Percentiles rank a stretch among this genome's conserved stretches.
Evolutionary conservation across 1,140 invertebrate genomes (phyloP).

Genomic region (Diorhabda carinulata): DNA sequence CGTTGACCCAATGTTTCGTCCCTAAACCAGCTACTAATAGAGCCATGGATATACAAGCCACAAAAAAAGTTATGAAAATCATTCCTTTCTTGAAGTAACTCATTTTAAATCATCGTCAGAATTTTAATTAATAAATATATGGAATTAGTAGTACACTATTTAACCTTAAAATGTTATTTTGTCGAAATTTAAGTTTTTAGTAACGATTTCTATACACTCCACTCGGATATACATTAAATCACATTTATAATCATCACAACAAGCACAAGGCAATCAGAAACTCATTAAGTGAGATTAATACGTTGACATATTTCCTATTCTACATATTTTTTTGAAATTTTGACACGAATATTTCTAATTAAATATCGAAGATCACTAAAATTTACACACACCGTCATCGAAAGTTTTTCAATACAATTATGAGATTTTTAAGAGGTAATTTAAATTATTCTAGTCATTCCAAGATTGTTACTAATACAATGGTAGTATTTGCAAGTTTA

Average conservation of each 20-base stretch:
- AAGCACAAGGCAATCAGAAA: background rate
- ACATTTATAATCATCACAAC: background rate
- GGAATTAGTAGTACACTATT: background rate
- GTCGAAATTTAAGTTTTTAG: background rate
- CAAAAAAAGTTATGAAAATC: slow-evolving; percentile 85
- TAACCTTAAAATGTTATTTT: background rate
- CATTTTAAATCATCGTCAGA: slow-evolving; percentile 22
- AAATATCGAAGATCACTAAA: background rate
- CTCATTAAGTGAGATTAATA: background rate
- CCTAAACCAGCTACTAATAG: slow-evolving; percentile 78
- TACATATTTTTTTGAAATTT: background rate
- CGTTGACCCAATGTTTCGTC: slow-evolving; percentile 84
- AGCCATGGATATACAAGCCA: slow-evolving; percentile 76
- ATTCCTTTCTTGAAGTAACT: slow-evolving; percentile 68
- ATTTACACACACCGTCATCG: too few relatives aligned
- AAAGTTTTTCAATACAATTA: background rate
- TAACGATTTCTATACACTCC: background rate
- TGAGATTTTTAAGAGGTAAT: background rate
- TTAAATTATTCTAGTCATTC: slow-evolving; percentile 15
- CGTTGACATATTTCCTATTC: background rate
- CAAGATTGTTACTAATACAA: slow-evolving; percentile 5
- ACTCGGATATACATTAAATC: background rate
- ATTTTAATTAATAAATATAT: background rate
- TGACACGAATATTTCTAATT: background rate
- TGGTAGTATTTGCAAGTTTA: slow-evolving; percentile 21